phyloP scores from a whole-genome alignment of 1,140 invertebrate genomes.

The Cotesia glomerata region DNA sequence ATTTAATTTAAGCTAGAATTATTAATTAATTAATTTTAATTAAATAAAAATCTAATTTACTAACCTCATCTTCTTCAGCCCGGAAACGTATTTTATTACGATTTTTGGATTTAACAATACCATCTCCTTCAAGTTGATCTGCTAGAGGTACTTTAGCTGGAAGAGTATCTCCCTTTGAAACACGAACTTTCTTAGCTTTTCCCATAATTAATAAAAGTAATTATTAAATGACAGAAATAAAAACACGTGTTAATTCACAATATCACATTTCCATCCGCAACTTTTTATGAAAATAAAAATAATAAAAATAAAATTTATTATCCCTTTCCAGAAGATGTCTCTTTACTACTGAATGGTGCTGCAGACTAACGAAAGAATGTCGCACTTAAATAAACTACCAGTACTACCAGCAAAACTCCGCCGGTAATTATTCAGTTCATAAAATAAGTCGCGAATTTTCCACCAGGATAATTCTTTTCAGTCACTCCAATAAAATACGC shows the following conservation, averaged over 20 bases:
- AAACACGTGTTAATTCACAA: background rate
- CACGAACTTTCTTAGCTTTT: constrained; percentile 68
- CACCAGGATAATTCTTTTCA: no score
- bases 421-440: no score
- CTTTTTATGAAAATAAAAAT: no score
- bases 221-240: background rate
- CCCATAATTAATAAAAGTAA: constrained; percentile 60
- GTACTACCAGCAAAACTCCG: no score
- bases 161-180: constrained; percentile 60
- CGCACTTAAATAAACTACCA: no score
- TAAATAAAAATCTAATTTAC: constrained; percentile 12
- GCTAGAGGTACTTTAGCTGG: constrained; percentile 64
- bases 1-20: background rate
- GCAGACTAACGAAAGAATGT: no score
- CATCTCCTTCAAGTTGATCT: constrained; percentile 67
- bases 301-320: no score
- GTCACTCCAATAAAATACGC: no score
- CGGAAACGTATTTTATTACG: constrained; percentile 64
- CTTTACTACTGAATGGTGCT: no score
- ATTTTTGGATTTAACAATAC: constrained; percentile 65
- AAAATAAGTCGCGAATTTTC: no score
- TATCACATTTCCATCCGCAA: no score
- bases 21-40: constrained; percentile 27
- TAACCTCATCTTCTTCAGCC: constrained; percentile 69
- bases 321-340: no score